Evolutionary conservation across 2,888 invertebrate species (phyloP).

Genomic region (Bembecia ichneumoniformis): DNA sequence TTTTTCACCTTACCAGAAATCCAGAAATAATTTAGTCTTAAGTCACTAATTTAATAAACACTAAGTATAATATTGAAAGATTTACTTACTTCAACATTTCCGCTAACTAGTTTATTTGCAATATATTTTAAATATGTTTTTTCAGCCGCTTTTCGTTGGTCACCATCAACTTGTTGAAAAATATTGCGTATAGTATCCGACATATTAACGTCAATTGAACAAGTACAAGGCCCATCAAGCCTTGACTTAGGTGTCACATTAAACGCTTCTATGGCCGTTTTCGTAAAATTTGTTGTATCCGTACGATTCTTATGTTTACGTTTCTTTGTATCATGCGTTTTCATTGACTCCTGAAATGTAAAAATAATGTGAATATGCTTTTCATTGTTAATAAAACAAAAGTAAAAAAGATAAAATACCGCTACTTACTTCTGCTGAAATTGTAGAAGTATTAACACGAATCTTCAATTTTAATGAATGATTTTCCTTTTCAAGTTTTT

Average conservation of each 20-base stretch:
- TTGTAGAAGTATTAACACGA: slow-evolving; percentile 14
- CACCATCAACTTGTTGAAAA: slow-evolving; percentile 57
- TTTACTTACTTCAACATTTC: slow-evolving; percentile 40
- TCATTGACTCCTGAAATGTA: slow-evolving; percentile 34
- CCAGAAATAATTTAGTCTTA: too few relatives aligned
- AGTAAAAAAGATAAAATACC: not conserved
- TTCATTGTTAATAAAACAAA: not conserved
- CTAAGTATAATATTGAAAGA: not conserved
- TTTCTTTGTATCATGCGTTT: slow-evolving; percentile 29
- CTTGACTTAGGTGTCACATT: slow-evolving; percentile 43
- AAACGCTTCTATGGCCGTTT: slow-evolving; percentile 50
- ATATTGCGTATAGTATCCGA: slow-evolving; percentile 59
- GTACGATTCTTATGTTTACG: slow-evolving; percentile 21
- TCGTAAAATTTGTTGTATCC: slow-evolving; percentile 38
- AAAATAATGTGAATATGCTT: not conserved
- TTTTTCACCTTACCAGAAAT: slow-evolving; percentile 1
- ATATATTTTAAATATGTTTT: slow-evolving; percentile 51
- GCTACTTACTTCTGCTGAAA: slow-evolving; percentile 32
- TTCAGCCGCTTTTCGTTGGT: slow-evolving; percentile 52
- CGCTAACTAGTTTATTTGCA: slow-evolving; percentile 47
- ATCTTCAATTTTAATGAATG: slow-evolving; percentile 32
- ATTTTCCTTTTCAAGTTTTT: slow-evolving; percentile 54
- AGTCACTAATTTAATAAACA: not conserved
- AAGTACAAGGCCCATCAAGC: slow-evolving; percentile 49
- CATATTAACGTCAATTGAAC: slow-evolving; percentile 47